Evolutionary conservation across 2,113 vertebrate species (phyloP).

Genomic region (Tor tambroides): DNA sequence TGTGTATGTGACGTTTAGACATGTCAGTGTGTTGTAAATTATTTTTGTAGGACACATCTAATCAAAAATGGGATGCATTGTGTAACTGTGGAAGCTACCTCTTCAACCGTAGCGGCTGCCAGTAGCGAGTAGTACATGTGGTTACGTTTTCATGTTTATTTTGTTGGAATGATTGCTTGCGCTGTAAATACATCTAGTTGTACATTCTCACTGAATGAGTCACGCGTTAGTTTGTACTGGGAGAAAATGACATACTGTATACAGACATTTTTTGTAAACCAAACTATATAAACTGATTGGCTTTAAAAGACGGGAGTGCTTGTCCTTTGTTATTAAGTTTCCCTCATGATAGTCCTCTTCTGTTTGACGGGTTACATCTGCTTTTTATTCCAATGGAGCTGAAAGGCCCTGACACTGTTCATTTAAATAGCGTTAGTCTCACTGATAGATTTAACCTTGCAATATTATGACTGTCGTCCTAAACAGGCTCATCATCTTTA

Average conservation of each 20-base stretch:
- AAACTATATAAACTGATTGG: slow-evolving; percentile 79
- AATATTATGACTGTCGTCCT: not conserved
- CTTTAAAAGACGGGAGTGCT: slow-evolving; percentile 32
- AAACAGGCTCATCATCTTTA: not conserved
- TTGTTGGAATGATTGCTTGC: slow-evolving; percentile 67
- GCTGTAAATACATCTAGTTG: slow-evolving; percentile 86
- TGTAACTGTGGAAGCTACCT: slow-evolving; percentile 97
- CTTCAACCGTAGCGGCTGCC: slow-evolving; percentile 89
- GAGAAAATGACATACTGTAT: slow-evolving; percentile 88
- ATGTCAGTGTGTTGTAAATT: slow-evolving; percentile 80
- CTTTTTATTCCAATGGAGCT: not conserved
- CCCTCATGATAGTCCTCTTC: not conserved
- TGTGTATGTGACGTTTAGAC: not conserved
- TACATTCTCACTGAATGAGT: slow-evolving; percentile 85
- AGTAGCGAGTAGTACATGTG: slow-evolving; percentile 83
- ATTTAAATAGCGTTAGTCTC: too few species aligned
- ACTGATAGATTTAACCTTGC: not conserved
- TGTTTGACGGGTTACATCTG: not conserved
- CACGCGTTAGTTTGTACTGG: slow-evolving; percentile 84
- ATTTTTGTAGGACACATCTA: slow-evolving; percentile 81
- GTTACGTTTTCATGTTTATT: slow-evolving; percentile 75
- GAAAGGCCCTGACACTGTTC: not conserved
- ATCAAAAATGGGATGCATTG: slow-evolving; percentile 86
- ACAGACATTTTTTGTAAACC: slow-evolving; percentile 89
- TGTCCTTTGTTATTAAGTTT: slow-evolving; percentile 23